phyloP scores from a whole-genome alignment of 2,113 vertebrate species.

The Tauraco erythrolophus region DNA sequence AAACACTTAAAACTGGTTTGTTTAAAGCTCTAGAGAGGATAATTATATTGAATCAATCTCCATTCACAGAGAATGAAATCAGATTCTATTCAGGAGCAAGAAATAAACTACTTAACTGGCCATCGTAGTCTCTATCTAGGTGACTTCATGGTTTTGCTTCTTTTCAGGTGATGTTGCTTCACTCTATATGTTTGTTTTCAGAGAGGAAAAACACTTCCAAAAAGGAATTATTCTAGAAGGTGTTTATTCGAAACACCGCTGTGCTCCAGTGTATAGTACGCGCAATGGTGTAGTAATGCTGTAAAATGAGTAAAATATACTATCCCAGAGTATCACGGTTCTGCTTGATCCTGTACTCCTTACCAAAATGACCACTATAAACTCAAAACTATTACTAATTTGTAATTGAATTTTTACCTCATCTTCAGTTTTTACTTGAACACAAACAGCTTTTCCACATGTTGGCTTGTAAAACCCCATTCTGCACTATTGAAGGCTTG shows the following conservation, averaged over 20 bases:
- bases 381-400: not conserved
- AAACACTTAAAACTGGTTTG: constrained; percentile 37
- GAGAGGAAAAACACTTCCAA: not conserved
- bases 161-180: not conserved
- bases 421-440: not conserved
- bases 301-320: not conserved
- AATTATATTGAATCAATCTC: constrained; percentile 4
- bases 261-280: not conserved
- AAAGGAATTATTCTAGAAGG: too few species aligned
- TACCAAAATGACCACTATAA: not conserved
- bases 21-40: constrained; percentile 43
- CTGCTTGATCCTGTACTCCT: not conserved
- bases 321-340: not conserved
- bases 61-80: not conserved
- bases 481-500: not conserved
- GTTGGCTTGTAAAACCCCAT: not conserved
- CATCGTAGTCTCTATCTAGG: not conserved
- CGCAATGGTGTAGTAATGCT: not conserved
- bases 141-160: not conserved
- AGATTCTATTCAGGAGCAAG: not conserved
- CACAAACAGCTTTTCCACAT: not conserved
- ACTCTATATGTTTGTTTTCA: not conserved
- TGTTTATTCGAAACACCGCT: too few species aligned
- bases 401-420: not conserved
- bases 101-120: not conserved